Evolutionary conservation across 37 sponge, comb jelly and placozoan genomes (phyloP).

Genomic region (Aphrocallistes beatrix): DNA sequence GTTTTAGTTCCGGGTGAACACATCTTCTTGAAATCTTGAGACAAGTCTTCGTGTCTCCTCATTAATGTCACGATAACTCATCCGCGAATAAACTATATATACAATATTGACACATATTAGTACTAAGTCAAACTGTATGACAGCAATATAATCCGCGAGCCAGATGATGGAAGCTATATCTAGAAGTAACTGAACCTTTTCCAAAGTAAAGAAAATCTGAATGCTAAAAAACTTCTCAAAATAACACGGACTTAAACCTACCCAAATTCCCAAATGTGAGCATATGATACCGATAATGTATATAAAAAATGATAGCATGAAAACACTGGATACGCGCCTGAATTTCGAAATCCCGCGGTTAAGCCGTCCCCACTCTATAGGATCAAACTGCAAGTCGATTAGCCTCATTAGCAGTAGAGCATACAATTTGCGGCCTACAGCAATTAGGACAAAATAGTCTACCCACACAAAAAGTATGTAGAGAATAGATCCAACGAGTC

Average conservation of each 20-base stretch:
- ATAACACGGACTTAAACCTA: not conserved
- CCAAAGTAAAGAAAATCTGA: not conserved
- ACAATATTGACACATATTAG: not conserved
- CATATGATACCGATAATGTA: not conserved
- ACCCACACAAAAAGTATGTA: not conserved
- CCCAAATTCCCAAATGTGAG: not conserved
- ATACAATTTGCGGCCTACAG: not conserved
- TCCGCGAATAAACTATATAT: not conserved
- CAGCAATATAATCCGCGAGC: not conserved
- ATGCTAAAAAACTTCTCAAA: not conserved
- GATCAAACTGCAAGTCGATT: not conserved
- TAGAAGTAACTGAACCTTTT: not conserved
- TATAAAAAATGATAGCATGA: not conserved
- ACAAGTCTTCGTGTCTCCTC: not conserved
- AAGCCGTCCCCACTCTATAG: not conserved
- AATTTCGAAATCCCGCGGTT: not conserved
- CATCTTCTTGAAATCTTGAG: not conserved
- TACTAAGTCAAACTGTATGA: not conserved
- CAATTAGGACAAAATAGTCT: not conserved
- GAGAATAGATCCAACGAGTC: not conserved
- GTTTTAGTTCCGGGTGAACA: no score
- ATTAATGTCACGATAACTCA: not conserved
- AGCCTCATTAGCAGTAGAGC: not conserved
- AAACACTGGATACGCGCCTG: not conserved
- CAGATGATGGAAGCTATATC: conserved; percentile 1